Conservation (phyloP, 2,888 invertebrate species). For the Caenorhabditis sp. region DNA sequence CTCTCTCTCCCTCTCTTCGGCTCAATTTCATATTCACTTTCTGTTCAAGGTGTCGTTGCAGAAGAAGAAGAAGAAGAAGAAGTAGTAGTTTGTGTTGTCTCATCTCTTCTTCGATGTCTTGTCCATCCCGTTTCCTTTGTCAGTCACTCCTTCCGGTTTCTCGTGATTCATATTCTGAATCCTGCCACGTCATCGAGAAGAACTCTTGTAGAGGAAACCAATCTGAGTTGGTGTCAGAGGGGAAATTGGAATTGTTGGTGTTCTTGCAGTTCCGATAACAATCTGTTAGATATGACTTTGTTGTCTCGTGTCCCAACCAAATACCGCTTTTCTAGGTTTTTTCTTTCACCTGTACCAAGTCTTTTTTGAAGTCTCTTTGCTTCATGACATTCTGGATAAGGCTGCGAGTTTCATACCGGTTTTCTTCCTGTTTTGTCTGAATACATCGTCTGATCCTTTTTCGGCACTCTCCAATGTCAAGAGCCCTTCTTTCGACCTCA, state of each 20-base stretch:
- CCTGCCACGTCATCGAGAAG: slow-evolving; percentile 4
- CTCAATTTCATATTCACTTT: slow-evolving; percentile 33
- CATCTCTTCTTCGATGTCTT: slow-evolving; percentile 11
- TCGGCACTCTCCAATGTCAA: too few species aligned
- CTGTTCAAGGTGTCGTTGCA: slow-evolving; percentile 31
- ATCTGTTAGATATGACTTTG: slow-evolving; percentile 3
- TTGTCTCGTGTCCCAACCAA: background rate
- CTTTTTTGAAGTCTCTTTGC: slow-evolving; percentile 3
- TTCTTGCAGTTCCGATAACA: slow-evolving; percentile 11
- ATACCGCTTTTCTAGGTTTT: background rate
- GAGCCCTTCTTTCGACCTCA: too few species aligned
- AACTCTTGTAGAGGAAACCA: too few species aligned
- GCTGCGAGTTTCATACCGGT: too few species aligned
- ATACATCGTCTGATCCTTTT: too few species aligned
- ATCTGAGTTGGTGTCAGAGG: too few species aligned
- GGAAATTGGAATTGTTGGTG: too few species aligned
- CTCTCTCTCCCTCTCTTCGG: background rate
- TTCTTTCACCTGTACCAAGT: slow-evolving; percentile 12
- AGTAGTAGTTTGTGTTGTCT: slow-evolving; percentile 39
- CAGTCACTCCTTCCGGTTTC: slow-evolving; percentile 24
- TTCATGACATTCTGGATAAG: background rate
- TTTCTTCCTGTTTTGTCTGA: background rate
- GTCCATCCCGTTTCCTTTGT: background rate
- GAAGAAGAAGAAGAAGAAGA: too few species aligned
- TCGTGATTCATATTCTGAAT: background rate